Evolutionary conservation across 2,888 invertebrate genomes (phyloP), one percentile per base, ranked within the genome.

Genomic region (Agonum fuliginosum): DNA sequence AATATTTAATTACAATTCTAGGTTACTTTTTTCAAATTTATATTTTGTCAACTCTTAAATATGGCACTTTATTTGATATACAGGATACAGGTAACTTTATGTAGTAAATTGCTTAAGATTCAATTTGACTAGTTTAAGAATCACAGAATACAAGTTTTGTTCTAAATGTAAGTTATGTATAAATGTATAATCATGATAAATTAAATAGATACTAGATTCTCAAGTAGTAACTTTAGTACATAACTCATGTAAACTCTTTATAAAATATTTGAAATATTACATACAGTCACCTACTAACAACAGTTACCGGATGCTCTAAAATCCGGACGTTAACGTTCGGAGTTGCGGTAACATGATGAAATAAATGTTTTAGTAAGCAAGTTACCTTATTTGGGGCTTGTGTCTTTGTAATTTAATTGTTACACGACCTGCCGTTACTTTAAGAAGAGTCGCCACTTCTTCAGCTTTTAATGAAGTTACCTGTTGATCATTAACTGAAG

Each of bases 401-500:
- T 96, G 94, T 85, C 98, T 90, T 81, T 95, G 93, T 79, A 98
- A 90, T 87, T 95, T 97, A 85, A 98, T 90, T 80, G 90, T 89
- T 81, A 95, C 92, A 86, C 93, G 95, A 81, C 95, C 96, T 82
- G 91, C 92, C 80, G 94, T 92, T 81, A 95, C 93, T 88, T 98
- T 98, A 81, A 99, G 91, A 72, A 97, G 91, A 12, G 96, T 93
- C 58, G 96, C 97, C 6, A 95, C 96, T 80, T 96, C 93, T 83
- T 97, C 93, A 83, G 95, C 94, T 69, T 91, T 93, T 3, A 92
- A 90, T 46, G 90, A 89, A 79, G 92, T 91, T 72, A 97, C 87
- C 81, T 96, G 95, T 83, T 95, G 94, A 2, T 95, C 96, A 85
- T 98, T 97, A 10, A 99, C 95, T 30, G 95, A 90, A 5, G 96